A percentile compares a stretch with the other conserved stretches of the same genome.
These are phyloP conservation scores for Pedionomus torquatus DNA, from an alignment of 2,113 vertebrate species.

Conservation along the genomic window DNA sequence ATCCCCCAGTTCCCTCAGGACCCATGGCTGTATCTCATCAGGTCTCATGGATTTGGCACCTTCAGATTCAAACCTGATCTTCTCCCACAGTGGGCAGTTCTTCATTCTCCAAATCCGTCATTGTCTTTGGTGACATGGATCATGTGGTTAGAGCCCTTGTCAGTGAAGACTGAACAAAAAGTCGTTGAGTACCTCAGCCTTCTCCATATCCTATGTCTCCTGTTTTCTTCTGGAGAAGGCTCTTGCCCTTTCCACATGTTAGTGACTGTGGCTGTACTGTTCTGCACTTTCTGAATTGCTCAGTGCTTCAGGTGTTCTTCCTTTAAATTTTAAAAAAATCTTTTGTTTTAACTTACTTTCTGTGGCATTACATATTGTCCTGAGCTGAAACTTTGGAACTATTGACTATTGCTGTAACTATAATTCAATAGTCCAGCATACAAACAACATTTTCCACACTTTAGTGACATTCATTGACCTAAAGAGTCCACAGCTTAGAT, in stretches of 20 bases:
- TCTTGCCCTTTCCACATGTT: neutral
- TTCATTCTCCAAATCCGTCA: neutral
- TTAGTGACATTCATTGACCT: neutral
- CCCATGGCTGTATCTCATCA: neutral
- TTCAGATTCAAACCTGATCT: neutral
- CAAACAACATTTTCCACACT: neutral
- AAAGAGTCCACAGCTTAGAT: neutral
- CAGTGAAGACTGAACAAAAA: neutral
- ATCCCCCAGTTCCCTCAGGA: neutral
- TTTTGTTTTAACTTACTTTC: neutral
- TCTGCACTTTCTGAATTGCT: neutral
- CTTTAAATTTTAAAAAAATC: neutral
- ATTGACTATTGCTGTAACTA: neutral
- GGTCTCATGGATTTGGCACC: neutral
- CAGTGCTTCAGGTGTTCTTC: neutral
- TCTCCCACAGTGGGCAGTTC: neutral
- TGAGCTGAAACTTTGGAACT: neutral
- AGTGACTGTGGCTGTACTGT: neutral
- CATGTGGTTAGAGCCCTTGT: neutral
- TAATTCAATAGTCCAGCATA: neutral
- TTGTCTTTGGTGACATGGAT: neutral
- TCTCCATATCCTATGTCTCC: neutral
- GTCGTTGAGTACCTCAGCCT: neutral
- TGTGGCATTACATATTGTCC: neutral
- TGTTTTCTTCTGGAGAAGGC: neutral